phyloP scores from a whole-genome alignment of 2,888 invertebrate genomes.

The Erpobdella octoculata region DNA sequence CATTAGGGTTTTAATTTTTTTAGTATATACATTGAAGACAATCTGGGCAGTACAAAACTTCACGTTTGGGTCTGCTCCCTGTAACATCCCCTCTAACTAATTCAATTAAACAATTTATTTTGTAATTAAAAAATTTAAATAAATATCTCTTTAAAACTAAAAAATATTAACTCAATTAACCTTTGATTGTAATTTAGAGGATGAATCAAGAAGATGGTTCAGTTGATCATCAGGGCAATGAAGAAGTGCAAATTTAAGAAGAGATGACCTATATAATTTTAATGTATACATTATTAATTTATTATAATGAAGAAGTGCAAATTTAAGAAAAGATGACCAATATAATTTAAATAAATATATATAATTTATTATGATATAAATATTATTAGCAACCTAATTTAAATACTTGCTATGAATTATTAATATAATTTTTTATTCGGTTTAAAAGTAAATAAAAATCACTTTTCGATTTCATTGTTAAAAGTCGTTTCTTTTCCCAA shows the following conservation, averaged over 20 bases:
- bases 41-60: no score
- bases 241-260: background rate
- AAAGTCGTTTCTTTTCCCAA: conserved; percentile 56
- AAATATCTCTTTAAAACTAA: background rate
- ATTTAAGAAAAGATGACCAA: background rate
- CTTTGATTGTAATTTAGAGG: background rate
- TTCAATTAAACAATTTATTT: background rate
- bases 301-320: background rate
- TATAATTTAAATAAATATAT: no score
- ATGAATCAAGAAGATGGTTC: background rate
- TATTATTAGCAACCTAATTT: no score
- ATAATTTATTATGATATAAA: no score
- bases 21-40: no score
- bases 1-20: no score
- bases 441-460: no score
- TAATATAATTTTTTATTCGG: no score
- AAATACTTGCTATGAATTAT: background rate
- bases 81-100: no score
- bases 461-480: conserved; percentile 51
- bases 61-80: no score
- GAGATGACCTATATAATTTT: background rate
- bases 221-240: background rate
- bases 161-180: background rate
- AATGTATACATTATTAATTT: no score
- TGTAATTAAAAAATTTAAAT: background rate